Evolutionary conservation across 2,113 vertebrate genomes (phyloP).

Genomic region (Tragelaphus imberbis): DNA sequence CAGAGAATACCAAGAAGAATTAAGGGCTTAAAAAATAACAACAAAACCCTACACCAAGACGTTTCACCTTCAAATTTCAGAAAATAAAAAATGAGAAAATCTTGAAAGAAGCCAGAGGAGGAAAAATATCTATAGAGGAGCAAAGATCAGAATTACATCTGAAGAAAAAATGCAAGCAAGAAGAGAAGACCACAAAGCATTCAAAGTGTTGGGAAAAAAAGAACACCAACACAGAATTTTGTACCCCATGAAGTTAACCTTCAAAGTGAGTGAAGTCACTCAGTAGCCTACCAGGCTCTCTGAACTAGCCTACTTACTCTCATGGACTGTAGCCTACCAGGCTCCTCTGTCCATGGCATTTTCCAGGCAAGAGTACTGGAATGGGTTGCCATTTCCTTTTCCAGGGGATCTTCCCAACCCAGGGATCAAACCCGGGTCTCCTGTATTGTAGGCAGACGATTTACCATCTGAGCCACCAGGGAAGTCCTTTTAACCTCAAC

Average conservation of each 20-base stretch:
- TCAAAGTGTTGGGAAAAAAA: not conserved
- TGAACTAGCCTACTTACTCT: no score
- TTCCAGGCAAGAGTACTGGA: not conserved
- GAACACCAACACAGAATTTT: not conserved
- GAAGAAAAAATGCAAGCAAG: not conserved
- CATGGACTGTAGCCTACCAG: not conserved
- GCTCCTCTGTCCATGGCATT: not conserved
- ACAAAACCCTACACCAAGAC: not conserved
- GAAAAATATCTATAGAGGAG: not conserved
- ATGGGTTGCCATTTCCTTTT: not conserved
- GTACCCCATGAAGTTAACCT: not conserved
- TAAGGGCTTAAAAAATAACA: not conserved
- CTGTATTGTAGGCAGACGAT: not conserved
- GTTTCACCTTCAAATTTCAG: not conserved
- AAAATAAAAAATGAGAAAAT: not conserved
- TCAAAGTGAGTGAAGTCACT: not conserved
- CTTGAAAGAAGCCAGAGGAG: not conserved
- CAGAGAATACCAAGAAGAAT: not conserved
- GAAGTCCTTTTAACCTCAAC: not conserved
- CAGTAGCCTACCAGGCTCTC: not conserved
- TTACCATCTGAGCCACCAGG: not conserved
- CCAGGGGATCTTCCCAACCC: not conserved
- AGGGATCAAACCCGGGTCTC: not conserved
- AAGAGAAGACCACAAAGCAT: not conserved
- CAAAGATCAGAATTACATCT: not conserved